Conservation (phyloP, 2,888 invertebrate species). For the Calameuta filiformis region DNA sequence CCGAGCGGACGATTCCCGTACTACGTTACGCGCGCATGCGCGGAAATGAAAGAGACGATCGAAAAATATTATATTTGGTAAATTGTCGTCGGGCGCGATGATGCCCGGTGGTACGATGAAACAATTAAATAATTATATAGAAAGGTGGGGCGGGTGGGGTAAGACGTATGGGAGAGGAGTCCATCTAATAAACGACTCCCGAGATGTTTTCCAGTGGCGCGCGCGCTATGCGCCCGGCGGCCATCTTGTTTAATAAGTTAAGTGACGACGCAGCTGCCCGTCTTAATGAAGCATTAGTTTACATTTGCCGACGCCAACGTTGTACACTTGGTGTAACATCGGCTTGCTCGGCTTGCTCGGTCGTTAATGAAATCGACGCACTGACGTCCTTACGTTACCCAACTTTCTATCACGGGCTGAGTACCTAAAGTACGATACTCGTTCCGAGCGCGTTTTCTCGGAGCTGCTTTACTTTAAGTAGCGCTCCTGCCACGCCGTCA, state of each 20-base stretch:
- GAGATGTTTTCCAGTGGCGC: constrained; percentile 28
- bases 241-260: constrained; percentile 64
- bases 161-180: constrained; percentile 18
- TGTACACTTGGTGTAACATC: constrained; percentile 34
- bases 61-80: too few relatives aligned
- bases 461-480: constrained; percentile 28
- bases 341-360: constrained; percentile 10
- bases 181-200: constrained; percentile 29
- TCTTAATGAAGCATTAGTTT: constrained; percentile 65
- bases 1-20: too few relatives aligned
- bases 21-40: too few relatives aligned
- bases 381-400: constrained; percentile 13
- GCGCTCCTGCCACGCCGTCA: constrained; percentile 19
- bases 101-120: constrained; percentile 31
- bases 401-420: background rate
- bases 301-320: constrained; percentile 39
- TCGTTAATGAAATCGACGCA: background rate
- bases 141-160: constrained; percentile 21
- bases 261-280: constrained; percentile 64
- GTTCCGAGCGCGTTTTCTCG: constrained; percentile 15
- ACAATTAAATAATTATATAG: constrained; percentile 50
- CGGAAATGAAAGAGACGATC: too few relatives aligned
- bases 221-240: constrained; percentile 38
- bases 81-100: constrained; percentile 23
- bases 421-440: constrained; percentile 3